Evolutionary conservation across 2,888 invertebrate species (phyloP).

Genomic region (Amorpha juglandis): DNA sequence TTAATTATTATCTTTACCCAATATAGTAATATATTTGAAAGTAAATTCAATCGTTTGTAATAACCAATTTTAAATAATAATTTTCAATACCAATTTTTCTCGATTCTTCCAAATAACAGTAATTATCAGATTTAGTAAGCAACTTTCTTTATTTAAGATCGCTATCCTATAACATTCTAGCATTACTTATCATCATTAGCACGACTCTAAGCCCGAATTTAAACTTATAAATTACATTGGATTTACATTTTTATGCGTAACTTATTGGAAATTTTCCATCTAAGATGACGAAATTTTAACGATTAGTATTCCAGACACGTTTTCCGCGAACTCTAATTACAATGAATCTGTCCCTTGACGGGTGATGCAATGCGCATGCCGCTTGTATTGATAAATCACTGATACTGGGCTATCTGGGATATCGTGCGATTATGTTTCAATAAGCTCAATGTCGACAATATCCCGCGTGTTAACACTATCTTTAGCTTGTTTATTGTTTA

Average conservation of each 20-base stretch:
- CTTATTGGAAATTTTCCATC: not conserved
- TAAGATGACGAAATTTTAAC: not conserved
- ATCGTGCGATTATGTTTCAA: constrained; percentile 17
- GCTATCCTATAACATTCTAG: not conserved
- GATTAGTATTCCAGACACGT: constrained; percentile 5
- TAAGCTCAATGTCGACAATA: constrained; percentile 4
- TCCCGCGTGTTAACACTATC: not conserved
- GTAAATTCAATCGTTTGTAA: no score
- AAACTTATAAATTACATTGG: not conserved
- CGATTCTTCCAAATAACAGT: no score
- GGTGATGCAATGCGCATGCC: not conserved
- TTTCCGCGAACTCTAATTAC: constrained; percentile 5
- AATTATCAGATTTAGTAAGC: no score
- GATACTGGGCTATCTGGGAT: constrained; percentile 32
- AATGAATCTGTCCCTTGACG: not conserved
- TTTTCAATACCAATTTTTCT: no score
- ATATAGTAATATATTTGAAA: no score
- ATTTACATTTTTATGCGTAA: constrained; percentile 18
- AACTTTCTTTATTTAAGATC: no score
- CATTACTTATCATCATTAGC: not conserved
- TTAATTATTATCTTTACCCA: no score
- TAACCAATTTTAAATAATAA: no score
- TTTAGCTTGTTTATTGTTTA: not conserved
- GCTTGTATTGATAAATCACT: constrained; percentile 33
- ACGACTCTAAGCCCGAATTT: not conserved